Percentiles rank a stretch among this genome's conserved stretches.
These are phyloP conservation scores for Pelvicachromis taeniatus DNA, from an alignment of 2,113 vertebrate genomes.

Conservation along the genomic window DNA sequence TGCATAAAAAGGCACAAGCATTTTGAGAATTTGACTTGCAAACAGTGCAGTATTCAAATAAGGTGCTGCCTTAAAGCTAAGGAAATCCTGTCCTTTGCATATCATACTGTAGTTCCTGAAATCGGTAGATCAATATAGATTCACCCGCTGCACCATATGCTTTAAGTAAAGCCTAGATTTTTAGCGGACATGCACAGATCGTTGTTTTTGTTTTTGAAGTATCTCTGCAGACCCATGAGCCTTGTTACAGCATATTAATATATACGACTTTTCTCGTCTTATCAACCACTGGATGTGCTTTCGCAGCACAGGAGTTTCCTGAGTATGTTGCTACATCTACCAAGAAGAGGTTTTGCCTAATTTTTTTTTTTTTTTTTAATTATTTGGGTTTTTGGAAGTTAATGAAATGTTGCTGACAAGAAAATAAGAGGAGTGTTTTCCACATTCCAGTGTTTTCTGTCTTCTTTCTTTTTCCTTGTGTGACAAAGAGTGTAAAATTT, in stretches of 20 bases:
- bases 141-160: background rate
- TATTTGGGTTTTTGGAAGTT: background rate
- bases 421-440: background rate
- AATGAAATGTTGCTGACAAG: background rate
- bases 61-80: background rate
- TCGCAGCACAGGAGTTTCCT: background rate
- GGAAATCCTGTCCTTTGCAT: slow-evolving; percentile 20
- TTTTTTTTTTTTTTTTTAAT: rapidly evolving
- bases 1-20: background rate
- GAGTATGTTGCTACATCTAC: background rate
- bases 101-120: background rate
- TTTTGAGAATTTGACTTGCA: slow-evolving; percentile 36
- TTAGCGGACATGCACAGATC: background rate
- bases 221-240: background rate
- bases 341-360: background rate
- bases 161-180: background rate
- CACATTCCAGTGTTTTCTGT: background rate
- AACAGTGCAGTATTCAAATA: slow-evolving; percentile 49
- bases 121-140: background rate
- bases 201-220: background rate
- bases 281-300: background rate
- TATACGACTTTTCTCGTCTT: background rate
- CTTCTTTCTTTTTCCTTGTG: background rate
- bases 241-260: background rate
- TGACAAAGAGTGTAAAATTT: background rate